Evolutionary conservation across 2,888 invertebrate species (phyloP).

Genomic region (Apamea sordens): DNA sequence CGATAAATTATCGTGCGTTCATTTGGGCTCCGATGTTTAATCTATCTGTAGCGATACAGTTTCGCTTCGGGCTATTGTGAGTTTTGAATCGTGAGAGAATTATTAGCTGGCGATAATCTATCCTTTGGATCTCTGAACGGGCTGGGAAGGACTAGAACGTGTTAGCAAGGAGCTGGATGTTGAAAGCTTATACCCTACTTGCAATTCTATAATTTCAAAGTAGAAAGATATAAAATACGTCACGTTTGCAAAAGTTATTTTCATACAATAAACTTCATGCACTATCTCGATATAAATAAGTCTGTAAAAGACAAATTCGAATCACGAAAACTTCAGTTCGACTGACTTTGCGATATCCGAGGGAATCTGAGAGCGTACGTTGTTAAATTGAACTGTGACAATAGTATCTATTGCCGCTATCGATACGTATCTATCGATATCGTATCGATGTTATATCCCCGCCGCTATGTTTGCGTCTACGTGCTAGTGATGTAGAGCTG

Average conservation of each 20-base stretch:
- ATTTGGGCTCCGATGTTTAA: conserved; percentile 90
- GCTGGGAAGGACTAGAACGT: conserved; percentile 57
- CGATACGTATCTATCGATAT: conserved; percentile 72
- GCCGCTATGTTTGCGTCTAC: conserved; percentile 75
- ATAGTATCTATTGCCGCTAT: conserved; percentile 69
- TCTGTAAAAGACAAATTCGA: conserved; percentile 58
- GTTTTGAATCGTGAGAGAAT: conserved; percentile 75
- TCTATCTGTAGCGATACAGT: conserved; percentile 85
- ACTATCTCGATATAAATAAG: conserved; percentile 54
- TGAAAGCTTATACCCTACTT: conserved; percentile 38
- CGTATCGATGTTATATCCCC: conserved; percentile 71
- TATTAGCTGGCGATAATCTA: conserved; percentile 63
- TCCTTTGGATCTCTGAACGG: conserved; percentile 57
- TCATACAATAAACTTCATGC: conserved; percentile 46
- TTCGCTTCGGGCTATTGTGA: conserved; percentile 80
- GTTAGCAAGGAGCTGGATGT: conserved; percentile 51
- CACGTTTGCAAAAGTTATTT: conserved; percentile 39
- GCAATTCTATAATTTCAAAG: conserved; percentile 24
- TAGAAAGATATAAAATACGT: conserved; percentile 27
- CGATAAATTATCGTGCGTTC: conserved; percentile 90
- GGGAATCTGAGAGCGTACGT: conserved; percentile 68
- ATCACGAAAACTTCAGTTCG: conserved; percentile 62
- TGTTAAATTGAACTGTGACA: conserved; percentile 77
- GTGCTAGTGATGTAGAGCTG: conserved; percentile 80
- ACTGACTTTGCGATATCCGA: conserved; percentile 60